Base-by-base conservation (phyloP, 2,888 invertebrate genomes). In the Diaperis boleti region DNA sequence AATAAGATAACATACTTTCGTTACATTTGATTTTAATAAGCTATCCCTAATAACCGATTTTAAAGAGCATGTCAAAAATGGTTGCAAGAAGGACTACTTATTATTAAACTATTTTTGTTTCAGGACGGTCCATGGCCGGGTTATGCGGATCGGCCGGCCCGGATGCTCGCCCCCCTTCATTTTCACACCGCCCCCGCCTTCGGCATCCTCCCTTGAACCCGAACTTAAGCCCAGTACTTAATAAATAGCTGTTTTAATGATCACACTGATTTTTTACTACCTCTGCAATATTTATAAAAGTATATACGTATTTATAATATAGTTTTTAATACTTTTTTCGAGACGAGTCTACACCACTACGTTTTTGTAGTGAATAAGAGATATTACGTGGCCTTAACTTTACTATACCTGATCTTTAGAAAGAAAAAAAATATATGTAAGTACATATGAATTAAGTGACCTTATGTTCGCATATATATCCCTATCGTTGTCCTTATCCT, bases 101-200 rank as follows among this genome's bases (percentile, higher is more conserved):
- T 31, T 31, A 6, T n/a, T 3, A 31, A 39, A 83, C 81, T 45
- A 62, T 54, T 72, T 70, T 70, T 72, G 39, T 79, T 81, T 59
- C 77, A 80, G 79, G 70, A 70, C 76, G 75, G 80, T 80, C 78
- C 78, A 81, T 81, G 81, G 81, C 79, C 77, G 77, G 76, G 72
- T 71, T 70, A 69, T 70, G 67, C 68, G 69, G 69, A 71, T 63
- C 69, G 73, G 75, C 76, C 68, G 74, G 78, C 79, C 73, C 70
- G 72, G 69, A 78, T 79, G 79, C 78, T 76, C 72, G 79, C 78
- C 78, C 73, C 66, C 72, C 76, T 49, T 73, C 85, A 83, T 81
- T 83, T 83, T 83, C 83, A 83, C 78, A 84, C 80, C 82, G 79
- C 76, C 83, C 78, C 82, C 82, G 79, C 81, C 82, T 75, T 41